Conservation (phyloP, 2,888 invertebrate species). For the Toxonevra muliebris region DNA sequence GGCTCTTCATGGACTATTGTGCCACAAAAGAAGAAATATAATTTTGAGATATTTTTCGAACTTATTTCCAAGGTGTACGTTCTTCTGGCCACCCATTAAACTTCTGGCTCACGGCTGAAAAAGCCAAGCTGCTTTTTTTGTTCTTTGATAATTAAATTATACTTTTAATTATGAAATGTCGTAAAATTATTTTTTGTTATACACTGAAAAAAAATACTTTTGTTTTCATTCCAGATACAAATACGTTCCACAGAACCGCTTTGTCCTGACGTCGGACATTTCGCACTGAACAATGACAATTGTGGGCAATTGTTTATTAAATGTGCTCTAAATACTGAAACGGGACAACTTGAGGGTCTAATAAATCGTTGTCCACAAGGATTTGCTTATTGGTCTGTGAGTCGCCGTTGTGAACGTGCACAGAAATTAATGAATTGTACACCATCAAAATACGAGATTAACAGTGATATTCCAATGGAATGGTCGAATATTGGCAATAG, state of each 20-base stretch:
- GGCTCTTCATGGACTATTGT: no score
- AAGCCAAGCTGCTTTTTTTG: no score
- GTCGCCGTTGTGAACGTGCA: constrained; percentile 77
- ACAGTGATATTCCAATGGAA: constrained; percentile 59
- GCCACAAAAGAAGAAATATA: no score
- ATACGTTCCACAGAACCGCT: constrained; percentile 68
- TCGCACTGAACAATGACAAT: constrained; percentile 73
- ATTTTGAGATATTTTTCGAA: no score
- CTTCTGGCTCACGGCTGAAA: no score
- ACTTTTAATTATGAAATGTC: no score
- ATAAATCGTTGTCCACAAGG: constrained; percentile 81
- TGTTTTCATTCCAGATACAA: constrained; percentile 69
- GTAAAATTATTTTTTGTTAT: neutral
- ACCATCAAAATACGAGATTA: constrained; percentile 47
- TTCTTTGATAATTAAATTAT: no score
- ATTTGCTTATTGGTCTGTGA: constrained; percentile 80
- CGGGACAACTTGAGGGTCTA: constrained; percentile 71
- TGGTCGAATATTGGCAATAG: constrained; percentile 62
- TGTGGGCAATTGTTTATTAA: constrained; percentile 79
- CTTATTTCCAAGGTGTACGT: no score
- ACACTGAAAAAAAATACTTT: neutral
- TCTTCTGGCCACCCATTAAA: no score
- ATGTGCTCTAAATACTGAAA: constrained; percentile 69
- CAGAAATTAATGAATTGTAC: constrained; percentile 71
- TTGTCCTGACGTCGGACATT: constrained; percentile 76